Conservation (phyloP, 2,113 vertebrate genomes). For the Fulica atra region DNA sequence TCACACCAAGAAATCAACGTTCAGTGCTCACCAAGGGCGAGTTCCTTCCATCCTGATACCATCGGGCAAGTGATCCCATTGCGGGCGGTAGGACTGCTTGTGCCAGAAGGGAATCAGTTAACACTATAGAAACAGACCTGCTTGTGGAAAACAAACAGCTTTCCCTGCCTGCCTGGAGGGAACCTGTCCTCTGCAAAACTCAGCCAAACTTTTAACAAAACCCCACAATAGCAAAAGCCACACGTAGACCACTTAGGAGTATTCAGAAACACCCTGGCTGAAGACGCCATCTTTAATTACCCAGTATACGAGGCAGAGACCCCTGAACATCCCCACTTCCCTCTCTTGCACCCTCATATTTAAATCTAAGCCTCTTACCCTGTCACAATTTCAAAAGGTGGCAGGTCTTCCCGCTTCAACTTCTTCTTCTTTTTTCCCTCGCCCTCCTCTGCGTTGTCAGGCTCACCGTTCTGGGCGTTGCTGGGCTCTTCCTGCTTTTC, state of each 20-base stretch:
- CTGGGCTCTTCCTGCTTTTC: conserved; percentile 74
- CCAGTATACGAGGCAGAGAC: background rate
- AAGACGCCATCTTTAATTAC: background rate
- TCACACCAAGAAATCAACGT: conserved; percentile 1
- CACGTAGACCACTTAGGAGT: rapidly evolving
- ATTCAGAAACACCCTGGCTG: background rate
- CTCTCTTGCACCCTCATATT: background rate
- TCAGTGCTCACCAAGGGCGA: background rate
- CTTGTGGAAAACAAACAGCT: background rate
- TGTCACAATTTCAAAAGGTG: conserved; percentile 89
- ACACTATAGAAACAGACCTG: background rate
- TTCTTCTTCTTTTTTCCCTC: conserved; percentile 70
- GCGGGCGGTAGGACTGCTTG: background rate
- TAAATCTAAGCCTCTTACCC: conserved; percentile 78
- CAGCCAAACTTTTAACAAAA: background rate
- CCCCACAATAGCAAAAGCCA: background rate
- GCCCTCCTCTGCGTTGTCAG: conserved; percentile 26
- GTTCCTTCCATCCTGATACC: background rate
- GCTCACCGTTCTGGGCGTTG: conserved; percentile 68
- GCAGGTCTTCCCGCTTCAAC: conserved; percentile 80
- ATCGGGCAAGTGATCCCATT: background rate
- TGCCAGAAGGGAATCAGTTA: background rate
- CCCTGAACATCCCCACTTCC: background rate
- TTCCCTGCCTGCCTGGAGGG: background rate
- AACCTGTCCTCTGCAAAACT: background rate